These are phyloP conservation scores for Drosophila flavopinicola DNA, from an alignment of 2,888 invertebrate species.

Conservation along the genomic window DNA sequence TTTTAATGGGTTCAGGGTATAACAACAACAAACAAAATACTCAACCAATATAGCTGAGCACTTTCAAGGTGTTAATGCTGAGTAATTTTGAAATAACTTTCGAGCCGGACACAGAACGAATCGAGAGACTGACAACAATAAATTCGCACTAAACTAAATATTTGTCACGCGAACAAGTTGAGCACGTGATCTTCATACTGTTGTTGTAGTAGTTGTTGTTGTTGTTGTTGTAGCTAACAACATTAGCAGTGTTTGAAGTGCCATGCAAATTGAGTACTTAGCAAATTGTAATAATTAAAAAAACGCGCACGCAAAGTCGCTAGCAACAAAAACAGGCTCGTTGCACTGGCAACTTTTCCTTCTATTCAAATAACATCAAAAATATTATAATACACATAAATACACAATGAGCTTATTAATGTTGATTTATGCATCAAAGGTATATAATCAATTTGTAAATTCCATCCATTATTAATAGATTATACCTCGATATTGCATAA, in stretches of 20 bases:
- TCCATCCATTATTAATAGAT: not conserved
- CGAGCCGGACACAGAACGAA: conserved; percentile 7
- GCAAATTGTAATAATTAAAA: conserved; percentile 66
- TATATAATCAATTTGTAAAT: conserved; percentile 17
- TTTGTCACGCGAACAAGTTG: conserved; percentile 51
- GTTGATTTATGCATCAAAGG: not conserved
- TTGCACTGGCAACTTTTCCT: conserved; percentile 2
- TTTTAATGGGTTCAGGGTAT: no score
- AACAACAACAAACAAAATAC: conserved; percentile 15
- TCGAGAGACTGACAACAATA: conserved; percentile 35
- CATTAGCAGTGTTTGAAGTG: conserved; percentile 31
- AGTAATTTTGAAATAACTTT: conserved; percentile 32
- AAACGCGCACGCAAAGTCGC: conserved; percentile 42
- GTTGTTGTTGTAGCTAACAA: conserved; percentile 17
- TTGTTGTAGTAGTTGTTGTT: conserved; percentile 11
- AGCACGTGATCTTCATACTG: conserved; percentile 34
- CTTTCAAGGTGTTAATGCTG: conserved; percentile 64
- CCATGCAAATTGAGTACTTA: conserved; percentile 71
- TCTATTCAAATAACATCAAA: not conserved
- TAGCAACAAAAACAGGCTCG: conserved; percentile 14
- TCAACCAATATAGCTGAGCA: conserved; percentile 45
- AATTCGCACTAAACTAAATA: conserved; percentile 28
- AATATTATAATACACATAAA: not conserved
- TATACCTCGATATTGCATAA: not conserved
- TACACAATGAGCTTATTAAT: not conserved